Base-by-base conservation (phyloP, 2,888 invertebrate genomes). In the Rhagophthalmus giganteus region DNA sequence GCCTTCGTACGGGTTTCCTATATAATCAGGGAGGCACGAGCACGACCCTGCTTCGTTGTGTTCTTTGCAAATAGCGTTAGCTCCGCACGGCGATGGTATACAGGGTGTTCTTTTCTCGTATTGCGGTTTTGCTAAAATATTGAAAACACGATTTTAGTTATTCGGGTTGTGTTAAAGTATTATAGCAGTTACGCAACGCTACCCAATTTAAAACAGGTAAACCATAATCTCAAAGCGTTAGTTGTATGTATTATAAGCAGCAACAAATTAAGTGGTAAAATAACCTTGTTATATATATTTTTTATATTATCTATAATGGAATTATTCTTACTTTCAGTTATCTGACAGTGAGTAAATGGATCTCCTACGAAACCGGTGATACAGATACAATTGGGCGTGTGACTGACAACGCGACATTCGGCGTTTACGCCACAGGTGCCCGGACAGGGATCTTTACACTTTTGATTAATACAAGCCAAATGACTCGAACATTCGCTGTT, bases 381-480 rank as follows among this genome's bases (percentile, higher is more conserved):
- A 59, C 85, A 85, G 11, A 77, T 74, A 60, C 84, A 85, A 28
- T 80, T 78, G 8, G 81, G 81, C 20, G 79, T 77, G 61, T 83
- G 82, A 60, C 79, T 79, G 20, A 79, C 74, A 16, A 81, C 80
- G 54, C 76, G 71, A 60, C 83, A 83, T 62, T 77, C 75, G 0
- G 81, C 79, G 57, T 79, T 79, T 57, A 72, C 70, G 11, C 81
- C 82, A 61, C 82, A 82, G 27, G 76, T 76, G 13, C 80, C 79
- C 1, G 79, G 76, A 60, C 81, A 79, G 39, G 89, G 88, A 71
- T 90, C 86, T 52, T 77, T 78, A 69, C 89, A 90, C 73, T 85
- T 86, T 63, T 85, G 83, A 66, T 86, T 85, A 11, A 86, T 83
- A 68, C 90, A 90, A 13, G 88, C 85, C 65, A 81, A 81, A 65